These are phyloP conservation scores for Pherbina coryleti DNA, from an alignment of 2,888 invertebrate genomes.

Conservation along the genomic window DNA sequence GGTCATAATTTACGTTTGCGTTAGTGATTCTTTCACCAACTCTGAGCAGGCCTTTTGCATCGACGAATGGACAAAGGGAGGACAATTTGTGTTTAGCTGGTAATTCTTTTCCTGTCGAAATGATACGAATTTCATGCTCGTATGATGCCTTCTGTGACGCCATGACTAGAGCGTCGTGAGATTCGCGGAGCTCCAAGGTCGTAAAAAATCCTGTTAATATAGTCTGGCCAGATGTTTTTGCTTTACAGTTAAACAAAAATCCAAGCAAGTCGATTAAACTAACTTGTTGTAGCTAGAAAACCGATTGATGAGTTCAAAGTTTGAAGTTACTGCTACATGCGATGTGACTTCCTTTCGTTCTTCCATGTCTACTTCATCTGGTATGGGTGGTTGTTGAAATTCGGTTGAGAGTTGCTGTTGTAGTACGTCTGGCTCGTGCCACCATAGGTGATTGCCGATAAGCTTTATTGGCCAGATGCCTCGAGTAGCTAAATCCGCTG, in stretches of 20 bases:
- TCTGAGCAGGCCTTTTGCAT: slow-evolving; percentile 38
- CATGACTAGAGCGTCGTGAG: slow-evolving; percentile 23
- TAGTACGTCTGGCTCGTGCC: background rate
- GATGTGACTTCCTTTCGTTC: background rate
- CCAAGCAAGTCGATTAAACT: too few relatives aligned
- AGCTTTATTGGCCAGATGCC: slow-evolving; percentile 32
- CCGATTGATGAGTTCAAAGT: too few relatives aligned
- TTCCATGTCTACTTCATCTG: background rate
- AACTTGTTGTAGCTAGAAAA: too few relatives aligned
- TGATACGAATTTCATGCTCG: slow-evolving; percentile 17
- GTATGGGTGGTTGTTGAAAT: background rate
- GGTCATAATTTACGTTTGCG: slow-evolving; percentile 38
- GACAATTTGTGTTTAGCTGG: slow-evolving; percentile 30
- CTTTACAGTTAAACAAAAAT: background rate
- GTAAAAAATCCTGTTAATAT: slow-evolving; percentile 13
- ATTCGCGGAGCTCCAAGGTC: slow-evolving; percentile 16
- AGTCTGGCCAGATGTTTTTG: background rate
- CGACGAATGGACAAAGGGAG: slow-evolving; percentile 41
- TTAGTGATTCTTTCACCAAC: slow-evolving; percentile 45
- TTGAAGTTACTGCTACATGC: background rate
- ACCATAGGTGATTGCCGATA: slow-evolving; percentile 4
- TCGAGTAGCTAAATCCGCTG: slow-evolving; percentile 43
- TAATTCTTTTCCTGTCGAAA: slow-evolving; percentile 28
- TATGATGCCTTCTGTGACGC: slow-evolving; percentile 27
- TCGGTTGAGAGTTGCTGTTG: too few relatives aligned